phyloP scores from a whole-genome alignment of 1,140 invertebrate genomes.

The Bombus impatiens region DNA sequence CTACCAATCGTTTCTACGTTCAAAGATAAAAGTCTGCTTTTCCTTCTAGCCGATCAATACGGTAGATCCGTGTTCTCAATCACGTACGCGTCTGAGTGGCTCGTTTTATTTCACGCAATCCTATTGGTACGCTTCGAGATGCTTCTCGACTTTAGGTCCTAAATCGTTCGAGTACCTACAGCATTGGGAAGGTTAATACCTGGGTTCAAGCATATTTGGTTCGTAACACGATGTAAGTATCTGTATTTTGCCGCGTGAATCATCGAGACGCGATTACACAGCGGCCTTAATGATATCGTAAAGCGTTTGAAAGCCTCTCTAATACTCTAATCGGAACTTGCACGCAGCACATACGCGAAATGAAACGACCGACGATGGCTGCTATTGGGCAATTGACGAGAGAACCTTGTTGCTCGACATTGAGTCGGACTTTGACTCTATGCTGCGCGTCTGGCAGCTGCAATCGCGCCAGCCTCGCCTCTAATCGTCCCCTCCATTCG shows the following conservation, averaged over 20 bases:
- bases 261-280: not conserved
- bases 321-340: not conserved
- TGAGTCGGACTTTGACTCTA: constrained; percentile 57
- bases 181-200: not conserved
- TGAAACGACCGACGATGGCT: not conserved
- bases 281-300: not conserved
- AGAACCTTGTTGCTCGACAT: constrained; percentile 48
- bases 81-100: not conserved
- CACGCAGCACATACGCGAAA: not conserved
- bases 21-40: constrained; percentile 28
- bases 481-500: constrained; percentile 16
- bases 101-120: too few relatives aligned
- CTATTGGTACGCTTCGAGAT: not conserved
- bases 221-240: not conserved
- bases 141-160: not conserved
- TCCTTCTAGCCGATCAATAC: too few relatives aligned
- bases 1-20: constrained; percentile 6
- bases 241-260: constrained; percentile 16
- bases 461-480: constrained; percentile 17
- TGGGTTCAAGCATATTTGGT: not conserved
- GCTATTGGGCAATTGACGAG: constrained; percentile 37
- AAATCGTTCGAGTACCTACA: not conserved
- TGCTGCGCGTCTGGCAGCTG: constrained; percentile 16
- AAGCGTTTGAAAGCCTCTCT: not conserved
- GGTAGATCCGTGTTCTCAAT: not conserved